phyloP scores from a whole-genome alignment of 2,888 invertebrate genomes.

The Tipula unca region DNA sequence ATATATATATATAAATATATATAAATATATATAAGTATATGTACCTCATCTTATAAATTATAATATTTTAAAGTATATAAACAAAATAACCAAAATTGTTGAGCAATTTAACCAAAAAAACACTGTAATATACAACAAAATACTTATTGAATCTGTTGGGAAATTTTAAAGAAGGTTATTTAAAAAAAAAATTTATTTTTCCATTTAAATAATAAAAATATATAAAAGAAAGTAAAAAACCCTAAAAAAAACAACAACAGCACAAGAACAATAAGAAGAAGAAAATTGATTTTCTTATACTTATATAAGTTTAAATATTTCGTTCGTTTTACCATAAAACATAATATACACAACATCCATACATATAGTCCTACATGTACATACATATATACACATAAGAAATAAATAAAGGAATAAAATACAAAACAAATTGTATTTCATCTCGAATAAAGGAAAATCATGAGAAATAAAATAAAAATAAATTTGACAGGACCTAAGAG shows the following conservation, averaged over 20 bases:
- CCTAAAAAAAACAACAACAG: background rate
- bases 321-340: background rate
- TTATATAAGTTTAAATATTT: background rate
- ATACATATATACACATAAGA: background rate
- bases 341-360: background rate
- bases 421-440: background rate
- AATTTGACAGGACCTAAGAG: slow-evolving; percentile 19
- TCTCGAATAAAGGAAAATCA: background rate
- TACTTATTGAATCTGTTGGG: background rate
- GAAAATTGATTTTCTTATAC: background rate
- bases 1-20: no score
- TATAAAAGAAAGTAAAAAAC: background rate
- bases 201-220: background rate
- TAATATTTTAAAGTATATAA: background rate
- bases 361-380: background rate
- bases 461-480: background rate
- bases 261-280: background rate
- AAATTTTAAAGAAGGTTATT: background rate
- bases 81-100: background rate
- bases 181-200: background rate
- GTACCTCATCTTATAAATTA: background rate
- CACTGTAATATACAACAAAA: background rate
- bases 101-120: background rate
- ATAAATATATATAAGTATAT: no score
- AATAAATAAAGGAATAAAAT: background rate